phyloP scores from a whole-genome alignment of 2,797 vertebrate genomes.

The Cryptoblepharus egeriae region DNA sequence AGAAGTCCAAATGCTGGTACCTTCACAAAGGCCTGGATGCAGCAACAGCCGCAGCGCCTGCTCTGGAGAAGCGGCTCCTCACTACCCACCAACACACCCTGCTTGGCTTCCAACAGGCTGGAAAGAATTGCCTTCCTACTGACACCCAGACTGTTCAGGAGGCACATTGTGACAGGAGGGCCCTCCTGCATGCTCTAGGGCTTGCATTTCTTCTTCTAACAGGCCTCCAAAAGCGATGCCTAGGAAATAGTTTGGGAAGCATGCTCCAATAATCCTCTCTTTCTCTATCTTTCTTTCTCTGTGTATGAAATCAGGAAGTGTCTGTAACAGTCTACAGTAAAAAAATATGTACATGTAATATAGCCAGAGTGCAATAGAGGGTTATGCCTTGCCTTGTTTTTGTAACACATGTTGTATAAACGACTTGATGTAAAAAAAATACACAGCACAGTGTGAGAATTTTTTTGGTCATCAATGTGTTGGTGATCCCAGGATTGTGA shows the following conservation, averaged over 20 bases:
- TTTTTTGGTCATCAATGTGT: too few species aligned
- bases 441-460: too few species aligned
- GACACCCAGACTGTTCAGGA: slow-evolving; percentile 21
- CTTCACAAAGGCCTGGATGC: slow-evolving; percentile 42
- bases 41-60: slow-evolving; percentile 7
- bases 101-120: slow-evolving; percentile 23
- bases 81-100: neutral
- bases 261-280: neutral
- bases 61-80: slow-evolving; percentile 21
- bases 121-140: slow-evolving; percentile 39
- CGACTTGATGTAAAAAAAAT: too few species aligned
- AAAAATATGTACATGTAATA: neutral
- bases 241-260: slow-evolving; percentile 2
- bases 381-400: neutral
- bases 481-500: too few species aligned
- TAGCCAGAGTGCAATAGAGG: too few species aligned
- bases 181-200: neutral
- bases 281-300: too few species aligned
- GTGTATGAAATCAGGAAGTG: neutral
- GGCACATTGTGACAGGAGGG: slow-evolving; percentile 20
- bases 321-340: too few species aligned
- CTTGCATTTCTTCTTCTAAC: neutral
- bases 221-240: too few species aligned
- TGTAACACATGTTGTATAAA: neutral
- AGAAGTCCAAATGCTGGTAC: slow-evolving; percentile 70